These are phyloP conservation scores for Trachymyrmex septentrionalis DNA, from an alignment of 1,140 invertebrate genomes.

Conservation along the genomic window DNA sequence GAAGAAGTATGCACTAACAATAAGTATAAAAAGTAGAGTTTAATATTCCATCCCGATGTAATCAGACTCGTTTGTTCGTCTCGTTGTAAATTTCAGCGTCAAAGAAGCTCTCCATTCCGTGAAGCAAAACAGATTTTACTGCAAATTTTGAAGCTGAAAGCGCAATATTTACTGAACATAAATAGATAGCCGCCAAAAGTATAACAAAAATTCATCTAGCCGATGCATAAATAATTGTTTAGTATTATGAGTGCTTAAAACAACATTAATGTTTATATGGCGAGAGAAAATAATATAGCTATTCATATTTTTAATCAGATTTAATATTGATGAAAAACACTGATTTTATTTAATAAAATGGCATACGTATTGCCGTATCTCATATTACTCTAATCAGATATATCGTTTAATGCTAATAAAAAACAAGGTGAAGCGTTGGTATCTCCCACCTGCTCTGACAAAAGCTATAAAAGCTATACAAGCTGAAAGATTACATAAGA, in stretches of 20 bases:
- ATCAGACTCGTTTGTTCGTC: neutral
- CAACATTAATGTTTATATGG: neutral
- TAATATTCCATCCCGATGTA: constrained; percentile 18
- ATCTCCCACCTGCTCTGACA: constrained; percentile 42
- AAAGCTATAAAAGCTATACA: constrained; percentile 64
- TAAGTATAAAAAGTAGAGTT: constrained; percentile 3
- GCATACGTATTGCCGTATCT: neutral
- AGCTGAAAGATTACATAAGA: constrained; percentile 55
- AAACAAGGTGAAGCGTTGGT: constrained; percentile 39
- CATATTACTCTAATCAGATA: neutral
- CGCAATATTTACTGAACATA: constrained; percentile 27
- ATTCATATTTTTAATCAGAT: neutral
- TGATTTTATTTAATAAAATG: constrained; percentile 13
- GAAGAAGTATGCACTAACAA: constrained; percentile 7
- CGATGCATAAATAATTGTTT: constrained; percentile 18
- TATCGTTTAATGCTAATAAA: constrained; percentile 16
- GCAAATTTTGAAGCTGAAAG: constrained; percentile 44
- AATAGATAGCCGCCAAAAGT: neutral
- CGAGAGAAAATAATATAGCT: neutral
- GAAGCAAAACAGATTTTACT: constrained; percentile 32
- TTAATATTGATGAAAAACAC: neutral
- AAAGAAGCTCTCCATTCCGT: constrained; percentile 53
- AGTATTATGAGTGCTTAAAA: neutral
- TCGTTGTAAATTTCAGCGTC: constrained; percentile 12
- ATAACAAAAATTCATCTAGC: neutral